phyloP scores from a whole-genome alignment of 2,113 vertebrate species.

The Macquaria ambigua region DNA sequence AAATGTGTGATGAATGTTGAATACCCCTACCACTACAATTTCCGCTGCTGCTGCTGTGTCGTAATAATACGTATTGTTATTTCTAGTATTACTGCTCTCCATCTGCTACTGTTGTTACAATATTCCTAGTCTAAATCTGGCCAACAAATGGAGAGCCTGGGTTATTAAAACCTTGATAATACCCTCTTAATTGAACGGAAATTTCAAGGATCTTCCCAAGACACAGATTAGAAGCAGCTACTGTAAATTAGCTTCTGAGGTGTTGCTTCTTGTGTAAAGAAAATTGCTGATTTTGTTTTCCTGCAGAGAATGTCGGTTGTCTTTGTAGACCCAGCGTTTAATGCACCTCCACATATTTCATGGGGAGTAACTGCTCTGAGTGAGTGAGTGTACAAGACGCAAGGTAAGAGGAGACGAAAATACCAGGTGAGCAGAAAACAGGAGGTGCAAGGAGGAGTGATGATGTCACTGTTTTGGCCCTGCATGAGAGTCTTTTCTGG shows the following conservation, averaged over 20 bases:
- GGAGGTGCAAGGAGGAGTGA: background rate
- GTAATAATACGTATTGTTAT: background rate
- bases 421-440: slow-evolving; percentile 30
- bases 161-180: slow-evolving; percentile 1
- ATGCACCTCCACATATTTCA: background rate
- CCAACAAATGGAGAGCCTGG: background rate
- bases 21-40: background rate
- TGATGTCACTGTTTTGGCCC: background rate
- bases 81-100: background rate
- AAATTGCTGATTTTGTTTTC: background rate
- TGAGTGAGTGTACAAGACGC: background rate
- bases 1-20: background rate
- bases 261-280: background rate
- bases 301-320: background rate
- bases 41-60: background rate
- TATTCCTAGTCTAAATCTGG: background rate
- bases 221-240: background rate
- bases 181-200: background rate
- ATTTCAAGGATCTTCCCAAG: background rate
- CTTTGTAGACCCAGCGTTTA: background rate
- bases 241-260: background rate
- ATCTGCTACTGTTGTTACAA: slow-evolving; percentile 2
- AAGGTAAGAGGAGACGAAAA: background rate
- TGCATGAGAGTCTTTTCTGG: slow-evolving; percentile 21
- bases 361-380: background rate